Evolutionary conservation across 2,888 invertebrate genomes (phyloP), one percentile per base, ranked within the genome.

Genomic region (Fragum whitleyi): DNA sequence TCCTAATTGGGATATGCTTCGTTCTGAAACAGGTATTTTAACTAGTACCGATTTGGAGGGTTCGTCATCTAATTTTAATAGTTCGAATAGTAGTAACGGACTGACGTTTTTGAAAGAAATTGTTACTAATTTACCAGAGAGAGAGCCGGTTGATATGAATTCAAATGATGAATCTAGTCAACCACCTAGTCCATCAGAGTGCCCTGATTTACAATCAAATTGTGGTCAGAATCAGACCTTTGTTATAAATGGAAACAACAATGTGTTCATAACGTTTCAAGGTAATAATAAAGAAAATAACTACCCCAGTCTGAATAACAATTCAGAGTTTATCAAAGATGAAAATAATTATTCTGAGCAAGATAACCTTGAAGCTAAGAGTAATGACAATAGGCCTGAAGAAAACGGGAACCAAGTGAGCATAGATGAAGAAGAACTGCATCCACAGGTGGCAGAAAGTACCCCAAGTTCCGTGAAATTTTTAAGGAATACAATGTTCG

Each of bases 1-100:
- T n/a, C 47, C 47, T 9, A 47, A 47, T n/a, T 47, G 47, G 47
- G 47, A 47, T 47, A 47, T 47, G 47, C 47, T 47, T 47, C 47
- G 14, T n/a, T 47, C 47, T 47, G 47, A n/a, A 47, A 14, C 5
- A 9, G 14, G 5, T 36, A 47, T 14, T 47, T 47, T n/a, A 47
- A 16, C 14, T 5, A 19, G n/a, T 16, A 14, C 47, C 3, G 47
- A 36, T 36, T 36, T 6, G 5, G 32, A 36, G 32, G 32, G 32
- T 36, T 36, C 32, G 5, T 6, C 32, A 36, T 3, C 32, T 47
- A 47, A 14, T 47, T 47, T 14, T 9, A 16, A 47, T 14, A 47
- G 16, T 47, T 19, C 47, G 14, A 47, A 14, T 47, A 14, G 47
- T 47, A n/a, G 14, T n/a, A 47, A 14, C n/a, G 47, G 14, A 9